Evolutionary conservation across 2,797 vertebrate genomes (phyloP).

Genomic region (Epinephelus coioides): DNA sequence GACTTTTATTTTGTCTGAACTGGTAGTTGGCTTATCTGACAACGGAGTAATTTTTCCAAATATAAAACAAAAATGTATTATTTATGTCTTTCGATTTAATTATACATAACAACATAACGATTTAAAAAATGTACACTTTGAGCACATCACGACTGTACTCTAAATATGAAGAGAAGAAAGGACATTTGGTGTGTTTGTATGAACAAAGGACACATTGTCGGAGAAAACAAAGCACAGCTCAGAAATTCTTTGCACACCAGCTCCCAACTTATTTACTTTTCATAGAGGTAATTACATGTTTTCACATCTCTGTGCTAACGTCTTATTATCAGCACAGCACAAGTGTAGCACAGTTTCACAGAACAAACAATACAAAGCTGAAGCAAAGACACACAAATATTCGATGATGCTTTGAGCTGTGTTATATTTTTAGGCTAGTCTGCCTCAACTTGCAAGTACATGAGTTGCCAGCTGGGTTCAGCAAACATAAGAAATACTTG

Average conservation of each 20-base stretch:
- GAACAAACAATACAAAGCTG: constrained; percentile 4
- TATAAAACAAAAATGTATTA: background rate
- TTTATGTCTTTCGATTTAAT: background rate
- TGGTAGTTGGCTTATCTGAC: background rate
- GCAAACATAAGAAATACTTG: background rate
- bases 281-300: constrained; percentile 1
- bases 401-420: background rate
- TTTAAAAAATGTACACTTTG: background rate
- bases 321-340: background rate
- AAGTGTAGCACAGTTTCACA: background rate
- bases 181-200: background rate
- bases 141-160: background rate
- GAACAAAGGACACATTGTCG: constrained; percentile 3
- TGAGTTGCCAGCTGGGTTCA: background rate
- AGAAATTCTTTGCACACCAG: constrained; percentile 5
- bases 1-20: background rate
- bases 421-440: background rate
- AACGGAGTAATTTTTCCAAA: background rate
- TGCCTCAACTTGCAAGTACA: background rate
- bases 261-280: constrained; percentile 6
- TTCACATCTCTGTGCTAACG: constrained; percentile 1
- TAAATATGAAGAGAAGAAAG: background rate
- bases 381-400: constrained; percentile 9
- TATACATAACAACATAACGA: background rate
- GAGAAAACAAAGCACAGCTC: constrained; percentile 1